Conservation (phyloP, 2,797 vertebrate species). For the Chaenodraco wilsoni region DNA sequence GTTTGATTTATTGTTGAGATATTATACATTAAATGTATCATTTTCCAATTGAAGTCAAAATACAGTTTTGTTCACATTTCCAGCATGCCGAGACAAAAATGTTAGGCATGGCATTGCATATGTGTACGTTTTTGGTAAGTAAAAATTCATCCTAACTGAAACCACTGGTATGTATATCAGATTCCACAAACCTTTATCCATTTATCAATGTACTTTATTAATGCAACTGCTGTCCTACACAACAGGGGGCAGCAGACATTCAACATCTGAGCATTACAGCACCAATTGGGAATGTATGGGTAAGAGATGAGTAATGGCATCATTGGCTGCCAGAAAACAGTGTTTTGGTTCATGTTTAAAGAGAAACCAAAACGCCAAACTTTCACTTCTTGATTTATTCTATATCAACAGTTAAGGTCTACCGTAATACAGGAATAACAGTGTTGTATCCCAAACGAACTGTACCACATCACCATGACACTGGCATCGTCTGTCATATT, state of each 20-base stretch:
- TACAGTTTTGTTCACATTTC: not conserved
- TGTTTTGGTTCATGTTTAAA: slow-evolving; percentile 37
- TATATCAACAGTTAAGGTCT: slow-evolving; percentile 79
- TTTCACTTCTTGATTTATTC: slow-evolving; percentile 81
- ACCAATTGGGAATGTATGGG: slow-evolving; percentile 11
- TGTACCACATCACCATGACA: slow-evolving; percentile 83
- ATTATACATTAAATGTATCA: not conserved
- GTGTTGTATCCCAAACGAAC: slow-evolving; percentile 80
- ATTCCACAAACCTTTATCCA: not conserved
- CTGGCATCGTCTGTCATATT: slow-evolving; percentile 82
- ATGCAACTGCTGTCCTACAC: slow-evolving; percentile 20
- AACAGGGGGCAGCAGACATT: slow-evolving; percentile 57
- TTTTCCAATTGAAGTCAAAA: not conserved
- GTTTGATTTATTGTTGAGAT: not conserved
- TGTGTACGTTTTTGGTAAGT: not conserved
- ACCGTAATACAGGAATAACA: slow-evolving; percentile 81
- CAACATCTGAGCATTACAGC: not conserved
- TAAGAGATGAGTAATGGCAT: slow-evolving; percentile 5
- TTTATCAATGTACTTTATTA: not conserved
- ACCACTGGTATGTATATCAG: not conserved
- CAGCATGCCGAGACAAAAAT: not conserved
- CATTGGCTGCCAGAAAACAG: not conserved
- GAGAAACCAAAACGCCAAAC: slow-evolving; percentile 29
- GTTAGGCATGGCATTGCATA: not conserved
- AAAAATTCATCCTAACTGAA: not conserved